Base-by-base conservation (phyloP, 1,140 invertebrate genomes). In the Drosophila tani region DNA sequence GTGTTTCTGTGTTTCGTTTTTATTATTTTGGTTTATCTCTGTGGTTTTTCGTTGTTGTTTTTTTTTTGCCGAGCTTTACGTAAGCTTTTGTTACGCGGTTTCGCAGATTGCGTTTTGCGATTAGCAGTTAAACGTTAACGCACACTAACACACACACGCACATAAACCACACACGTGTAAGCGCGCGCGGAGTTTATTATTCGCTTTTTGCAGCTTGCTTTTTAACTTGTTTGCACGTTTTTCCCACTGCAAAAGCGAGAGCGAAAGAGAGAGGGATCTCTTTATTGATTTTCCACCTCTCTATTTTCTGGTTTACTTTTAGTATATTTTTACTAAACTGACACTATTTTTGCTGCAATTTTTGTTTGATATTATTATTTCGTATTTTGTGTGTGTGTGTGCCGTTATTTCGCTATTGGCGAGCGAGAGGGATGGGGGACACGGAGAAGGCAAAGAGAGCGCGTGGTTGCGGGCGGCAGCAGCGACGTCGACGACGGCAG, bases 241-340 rank as follows among this genome's bases (percentile, higher is more conserved):
- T 70, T 79, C 43, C 75, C 49, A 75, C 76, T 56, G 69, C 70
- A 56, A 56, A 56, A 27, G 21, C 19, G 17, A 47, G 19, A 21
- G 21, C 69, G 62, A 24, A 24, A 59, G 45, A 53, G 50, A 58
- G 56, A 55, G 43, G 49, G 55, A 62, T 71, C 45, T 80, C 35
- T 62, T 68, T 90, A 90, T 90, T 91, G 85, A 90, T 90, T 90
- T 90, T 90, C 50, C 79, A 49, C 75, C 62, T 27, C 64, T 68
- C 32, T 78, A 38, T 60, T 46, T 60, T 46, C 15, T 21, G 24
- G 41, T 53, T 50, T 29, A 53, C 41, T 46, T 47, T 57, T 57
- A 40, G 51, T 51, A 53, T 70, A 51, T 67, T 67, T 67, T 69
- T 53, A 53, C 38, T 67, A 45, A 53, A 43, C 29, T 38, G 47